These are phyloP conservation scores for Osmoderma eremita DNA, from an alignment of 2,888 invertebrate genomes.

Conservation along the genomic window DNA sequence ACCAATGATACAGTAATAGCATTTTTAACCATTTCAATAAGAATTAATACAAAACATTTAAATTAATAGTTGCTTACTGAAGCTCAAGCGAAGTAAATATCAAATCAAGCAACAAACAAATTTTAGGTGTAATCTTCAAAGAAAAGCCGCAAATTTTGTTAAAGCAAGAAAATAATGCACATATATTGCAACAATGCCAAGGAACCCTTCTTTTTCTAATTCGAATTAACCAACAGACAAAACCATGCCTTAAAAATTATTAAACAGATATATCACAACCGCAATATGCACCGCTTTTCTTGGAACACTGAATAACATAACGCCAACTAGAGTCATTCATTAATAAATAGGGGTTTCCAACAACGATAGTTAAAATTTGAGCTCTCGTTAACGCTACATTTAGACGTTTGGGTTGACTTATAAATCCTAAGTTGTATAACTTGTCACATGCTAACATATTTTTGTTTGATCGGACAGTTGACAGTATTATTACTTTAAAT, in stretches of 20 bases:
- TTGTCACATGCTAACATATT: constrained; percentile 63
- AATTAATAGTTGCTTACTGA: no score
- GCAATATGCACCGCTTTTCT: constrained; percentile 72
- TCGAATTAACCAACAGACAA: no score
- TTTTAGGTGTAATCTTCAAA: no score
- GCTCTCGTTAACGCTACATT: constrained; percentile 92
- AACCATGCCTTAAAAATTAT: not conserved
- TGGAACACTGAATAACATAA: constrained; percentile 71
- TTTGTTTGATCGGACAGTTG: constrained; percentile 71
- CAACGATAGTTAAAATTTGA: constrained; percentile 78
- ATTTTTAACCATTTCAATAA: no score
- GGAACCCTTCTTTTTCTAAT: no score
- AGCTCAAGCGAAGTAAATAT: no score
- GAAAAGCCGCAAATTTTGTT: no score
- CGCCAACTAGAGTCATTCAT: constrained; percentile 75
- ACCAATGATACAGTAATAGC: no score
- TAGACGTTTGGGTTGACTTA: constrained; percentile 79
- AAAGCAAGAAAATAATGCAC: no score
- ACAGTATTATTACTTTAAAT: constrained; percentile 76
- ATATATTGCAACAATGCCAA: no score
- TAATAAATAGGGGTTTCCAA: constrained; percentile 85
- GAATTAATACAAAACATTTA: no score
- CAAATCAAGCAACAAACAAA: no score
- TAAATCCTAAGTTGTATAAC: constrained; percentile 74
- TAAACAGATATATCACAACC: constrained; percentile 70